These are phyloP conservation scores for Cherax destructor DNA, from an alignment of 1,140 invertebrate species.

Conservation along the genomic window DNA sequence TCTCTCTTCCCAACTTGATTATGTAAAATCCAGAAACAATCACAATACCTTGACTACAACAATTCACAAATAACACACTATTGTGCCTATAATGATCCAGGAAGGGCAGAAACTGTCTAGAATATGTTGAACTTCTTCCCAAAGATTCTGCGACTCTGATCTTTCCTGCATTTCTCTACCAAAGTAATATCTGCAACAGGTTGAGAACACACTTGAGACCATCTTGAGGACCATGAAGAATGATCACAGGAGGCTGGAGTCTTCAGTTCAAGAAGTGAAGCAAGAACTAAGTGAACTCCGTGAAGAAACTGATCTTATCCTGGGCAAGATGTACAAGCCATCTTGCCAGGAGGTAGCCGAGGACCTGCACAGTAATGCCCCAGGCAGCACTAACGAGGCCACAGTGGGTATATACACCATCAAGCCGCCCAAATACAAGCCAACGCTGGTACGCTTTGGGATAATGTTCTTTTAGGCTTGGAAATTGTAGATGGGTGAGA, in stretches of 20 bases:
- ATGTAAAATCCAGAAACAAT: too few relatives aligned
- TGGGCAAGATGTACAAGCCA: slow-evolving; percentile 32
- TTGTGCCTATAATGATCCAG: too few relatives aligned
- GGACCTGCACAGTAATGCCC: neutral
- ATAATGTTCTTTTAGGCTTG: too few relatives aligned
- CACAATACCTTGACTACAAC: too few relatives aligned
- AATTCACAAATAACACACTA: too few relatives aligned
- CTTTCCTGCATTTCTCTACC: too few relatives aligned
- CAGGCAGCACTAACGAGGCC: neutral
- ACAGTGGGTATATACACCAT: slow-evolving; percentile 4
- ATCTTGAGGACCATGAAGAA: neutral
- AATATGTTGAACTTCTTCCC: too few relatives aligned
- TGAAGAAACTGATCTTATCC: slow-evolving; percentile 24
- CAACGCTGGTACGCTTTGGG: neutral
- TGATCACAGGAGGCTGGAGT: neutral
- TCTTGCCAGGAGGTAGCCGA: slow-evolving; percentile 35
- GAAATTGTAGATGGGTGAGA: too few relatives aligned
- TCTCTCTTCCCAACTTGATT: too few relatives aligned
- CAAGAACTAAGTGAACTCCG: slow-evolving; percentile 7
- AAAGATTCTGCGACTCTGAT: too few relatives aligned
- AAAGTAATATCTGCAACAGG: neutral
- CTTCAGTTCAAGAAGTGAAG: neutral
- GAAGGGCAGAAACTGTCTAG: too few relatives aligned
- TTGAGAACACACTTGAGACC: neutral
- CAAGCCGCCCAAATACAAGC: slow-evolving; percentile 21